Evolutionary conservation across 1,140 invertebrate species (phyloP).

Genomic region (Andrena cerasifolii): DNA sequence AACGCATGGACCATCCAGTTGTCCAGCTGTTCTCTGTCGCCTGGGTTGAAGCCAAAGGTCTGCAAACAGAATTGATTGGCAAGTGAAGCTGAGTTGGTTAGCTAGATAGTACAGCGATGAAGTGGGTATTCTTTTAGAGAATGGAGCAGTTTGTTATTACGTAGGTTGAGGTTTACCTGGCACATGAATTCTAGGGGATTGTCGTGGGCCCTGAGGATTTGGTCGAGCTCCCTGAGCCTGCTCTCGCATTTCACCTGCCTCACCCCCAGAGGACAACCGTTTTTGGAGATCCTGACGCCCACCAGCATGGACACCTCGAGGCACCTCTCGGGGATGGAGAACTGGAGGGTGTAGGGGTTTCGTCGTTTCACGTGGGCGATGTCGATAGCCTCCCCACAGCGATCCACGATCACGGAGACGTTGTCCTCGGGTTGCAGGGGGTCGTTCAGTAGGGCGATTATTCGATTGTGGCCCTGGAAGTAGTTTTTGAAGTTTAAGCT

Average conservation of each 20-base stretch:
- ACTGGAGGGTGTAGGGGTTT: constrained; percentile 92
- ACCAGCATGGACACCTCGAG: constrained; percentile 92
- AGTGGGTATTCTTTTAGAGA: too few species aligned
- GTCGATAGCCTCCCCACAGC: constrained; percentile 89
- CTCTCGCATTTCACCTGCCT: constrained; percentile 93
- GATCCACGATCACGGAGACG: constrained; percentile 89
- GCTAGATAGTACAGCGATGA: too few species aligned
- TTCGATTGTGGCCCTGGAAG: constrained; percentile 89
- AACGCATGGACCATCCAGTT: constrained; percentile 91
- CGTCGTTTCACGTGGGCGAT: constrained; percentile 88
- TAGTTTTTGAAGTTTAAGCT: not conserved
- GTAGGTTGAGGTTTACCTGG: constrained; percentile 84
- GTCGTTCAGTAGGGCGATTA: constrained; percentile 90
- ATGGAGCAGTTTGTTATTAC: too few species aligned
- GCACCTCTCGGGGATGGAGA: constrained; percentile 89
- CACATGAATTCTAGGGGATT: constrained; percentile 94
- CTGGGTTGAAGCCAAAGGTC: constrained; percentile 90
- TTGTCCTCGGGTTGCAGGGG: constrained; percentile 89
- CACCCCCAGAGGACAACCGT: constrained; percentile 89
- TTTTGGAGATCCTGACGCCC: constrained; percentile 90
- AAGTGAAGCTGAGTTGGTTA: too few species aligned
- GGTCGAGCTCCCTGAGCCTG: constrained; percentile 90
- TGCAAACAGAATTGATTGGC: constrained; percentile 67
- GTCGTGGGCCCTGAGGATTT: constrained; percentile 88
- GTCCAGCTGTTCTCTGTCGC: constrained; percentile 90